Base-by-base conservation (phyloP, 2,888 invertebrate species). In the Caenorhabditis becei region DNA sequence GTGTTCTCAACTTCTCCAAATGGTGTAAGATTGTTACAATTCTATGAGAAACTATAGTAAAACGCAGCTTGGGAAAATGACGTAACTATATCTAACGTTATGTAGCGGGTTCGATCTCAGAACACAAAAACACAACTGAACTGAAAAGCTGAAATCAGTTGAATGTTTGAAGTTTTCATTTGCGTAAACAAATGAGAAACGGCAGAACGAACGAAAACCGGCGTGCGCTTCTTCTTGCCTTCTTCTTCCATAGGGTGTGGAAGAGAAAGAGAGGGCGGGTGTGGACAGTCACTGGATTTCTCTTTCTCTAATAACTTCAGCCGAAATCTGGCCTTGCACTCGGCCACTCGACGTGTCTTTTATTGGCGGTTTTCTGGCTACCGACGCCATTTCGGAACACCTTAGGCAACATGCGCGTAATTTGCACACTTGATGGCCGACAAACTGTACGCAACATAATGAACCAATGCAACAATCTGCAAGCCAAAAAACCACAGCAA, bases 271-370 rank as follows among this genome's bases (percentile, higher is more conserved):
- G 24, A 44, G 35, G 66, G 75, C 59, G 75, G 66, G 75, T 66
- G 75, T 66, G 59, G 74, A 75, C 66, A 75, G 75, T 75, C 75
- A 66, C 49, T 66, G 66, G 61, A 75, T 75, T 75, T 75, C 75
- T 75, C 75, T 75, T 75, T 65, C 77, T 70, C 71, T 78, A 71
- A 78, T 78, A 78, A 78, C 78, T 78, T 78, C 32, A 65, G 78
- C 49, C 61, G 58, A 77, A 77, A 71, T 65, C 78, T 78, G 78
- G 78, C 70, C 77, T 51, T 77, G 77, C 77, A 77, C 77, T 77
- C 63, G 77, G 18, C 74, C 77, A 77, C 69, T 77, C 58, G 77
- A 70, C 56, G 69, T 77, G 47, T 77, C 37, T 77, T 77, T 70
- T 69, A 65, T 65, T 77, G 41, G 63, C 35, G 66, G 59, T 59